A percentile compares a stretch with the other conserved stretches of the same genome.
phyloP scores from a whole-genome alignment of 2,888 invertebrate genomes.

The Platycheirus rosarum region DNA sequence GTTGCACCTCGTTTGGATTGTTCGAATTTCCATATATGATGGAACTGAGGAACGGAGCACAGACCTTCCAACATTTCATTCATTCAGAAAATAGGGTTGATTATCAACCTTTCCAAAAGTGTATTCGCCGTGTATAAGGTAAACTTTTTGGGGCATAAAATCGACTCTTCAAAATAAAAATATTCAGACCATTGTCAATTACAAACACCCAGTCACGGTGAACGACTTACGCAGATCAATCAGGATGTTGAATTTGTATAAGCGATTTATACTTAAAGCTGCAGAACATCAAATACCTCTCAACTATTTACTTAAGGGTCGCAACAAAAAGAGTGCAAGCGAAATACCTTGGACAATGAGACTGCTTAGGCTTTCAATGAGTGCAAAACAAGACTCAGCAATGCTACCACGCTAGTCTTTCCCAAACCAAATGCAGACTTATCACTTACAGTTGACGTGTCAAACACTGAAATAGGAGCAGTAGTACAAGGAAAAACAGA shows the following conservation, averaged over 20 bases:
- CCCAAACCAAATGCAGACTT: background rate
- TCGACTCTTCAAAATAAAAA: background rate
- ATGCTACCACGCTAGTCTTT: background rate
- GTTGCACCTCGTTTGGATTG: background rate
- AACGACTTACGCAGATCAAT: background rate
- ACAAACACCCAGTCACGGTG: background rate
- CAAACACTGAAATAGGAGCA: background rate
- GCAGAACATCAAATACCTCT: background rate
- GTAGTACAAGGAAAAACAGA: background rate
- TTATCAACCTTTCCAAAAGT: no score
- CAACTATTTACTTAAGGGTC: background rate
- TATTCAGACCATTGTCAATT: background rate
- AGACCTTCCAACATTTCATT: background rate
- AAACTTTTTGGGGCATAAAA: background rate
- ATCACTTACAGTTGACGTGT: background rate
- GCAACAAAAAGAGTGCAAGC: background rate
- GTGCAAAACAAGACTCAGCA: background rate
- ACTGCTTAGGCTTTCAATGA: background rate
- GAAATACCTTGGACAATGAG: background rate
- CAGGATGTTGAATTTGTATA: background rate
- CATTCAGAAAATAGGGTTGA: no score
- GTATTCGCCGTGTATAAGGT: no score
- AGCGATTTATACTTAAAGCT: background rate
- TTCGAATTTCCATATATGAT: background rate
- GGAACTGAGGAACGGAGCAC: background rate